A percentile compares a stretch with the other conserved stretches of the same genome.
Evolutionary conservation across 2,888 invertebrate genomes (phyloP).

Genomic region (Orthonevra nobilis): DNA sequence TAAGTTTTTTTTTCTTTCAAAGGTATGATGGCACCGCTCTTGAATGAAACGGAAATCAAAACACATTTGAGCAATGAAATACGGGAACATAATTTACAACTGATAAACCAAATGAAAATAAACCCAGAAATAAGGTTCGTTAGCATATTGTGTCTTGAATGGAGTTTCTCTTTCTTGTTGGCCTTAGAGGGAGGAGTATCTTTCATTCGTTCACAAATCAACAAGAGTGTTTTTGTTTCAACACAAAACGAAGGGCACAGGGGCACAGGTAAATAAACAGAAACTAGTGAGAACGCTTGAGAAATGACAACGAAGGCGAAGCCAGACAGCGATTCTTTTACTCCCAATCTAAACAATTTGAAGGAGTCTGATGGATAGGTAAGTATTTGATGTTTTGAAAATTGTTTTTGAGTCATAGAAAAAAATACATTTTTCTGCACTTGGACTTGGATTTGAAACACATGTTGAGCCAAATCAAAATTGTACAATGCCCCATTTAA

Average conservation of each 20-base stretch:
- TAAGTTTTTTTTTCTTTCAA: no score
- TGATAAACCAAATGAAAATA: constrained; percentile 47
- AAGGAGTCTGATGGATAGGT: no score
- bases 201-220: constrained; percentile 47
- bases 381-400: background rate
- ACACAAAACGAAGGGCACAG: constrained; percentile 6
- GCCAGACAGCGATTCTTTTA: no score
- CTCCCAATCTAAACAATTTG: constrained; percentile 26
- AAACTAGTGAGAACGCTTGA: no score
- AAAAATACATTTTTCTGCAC: background rate
- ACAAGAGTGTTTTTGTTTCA: constrained; percentile 43
- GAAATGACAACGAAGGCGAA: no score
- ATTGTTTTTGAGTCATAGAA: background rate
- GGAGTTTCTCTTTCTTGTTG: no score
- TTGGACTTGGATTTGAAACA: no score
- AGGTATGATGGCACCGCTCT: no score
- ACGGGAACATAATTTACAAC: constrained; percentile 30
- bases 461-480: background rate
- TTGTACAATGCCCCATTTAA: background rate
- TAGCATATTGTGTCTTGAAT: constrained; percentile 28
- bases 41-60: constrained; percentile 15
- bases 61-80: constrained; percentile 18
- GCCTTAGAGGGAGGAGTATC: constrained; percentile 6
- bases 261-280: constrained; percentile 45
- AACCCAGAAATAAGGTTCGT: constrained; percentile 37